These are phyloP conservation scores for Corydoras maculifer DNA, from an alignment of 2,113 vertebrate species.

Conservation along the genomic window DNA sequence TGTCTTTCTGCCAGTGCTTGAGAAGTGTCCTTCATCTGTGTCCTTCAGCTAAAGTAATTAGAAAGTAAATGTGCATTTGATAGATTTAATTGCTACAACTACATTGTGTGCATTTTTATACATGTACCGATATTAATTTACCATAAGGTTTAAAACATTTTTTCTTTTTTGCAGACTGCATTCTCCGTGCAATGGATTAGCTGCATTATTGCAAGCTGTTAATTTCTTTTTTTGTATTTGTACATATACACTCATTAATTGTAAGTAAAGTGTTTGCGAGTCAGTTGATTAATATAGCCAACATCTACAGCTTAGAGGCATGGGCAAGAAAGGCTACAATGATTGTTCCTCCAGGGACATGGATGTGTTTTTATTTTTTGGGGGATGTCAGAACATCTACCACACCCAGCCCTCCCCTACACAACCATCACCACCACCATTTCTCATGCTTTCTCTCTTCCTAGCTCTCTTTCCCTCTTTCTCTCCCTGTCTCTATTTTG, in stretches of 20 bases:
- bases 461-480: too few species aligned
- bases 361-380: constrained; percentile 41
- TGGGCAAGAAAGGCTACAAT: constrained; percentile 42
- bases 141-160: too few species aligned
- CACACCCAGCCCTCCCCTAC: constrained; percentile 10
- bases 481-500: too few species aligned
- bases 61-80: constrained; percentile 34
- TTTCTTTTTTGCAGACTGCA: neutral
- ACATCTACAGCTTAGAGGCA: constrained; percentile 30
- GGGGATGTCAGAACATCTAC: constrained; percentile 33
- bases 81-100: constrained; percentile 38
- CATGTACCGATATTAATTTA: too few species aligned
- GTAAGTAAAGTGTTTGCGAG: constrained; percentile 30
- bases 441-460: neutral
- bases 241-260: constrained; percentile 9
- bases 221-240: constrained; percentile 12
- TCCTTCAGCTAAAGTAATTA: constrained; percentile 37
- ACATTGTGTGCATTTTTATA: constrained; percentile 18
- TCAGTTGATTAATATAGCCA: constrained; percentile 45
- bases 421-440: constrained; percentile 9
- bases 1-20: too few species aligned
- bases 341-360: constrained; percentile 38
- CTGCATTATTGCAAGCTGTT: constrained; percentile 3
- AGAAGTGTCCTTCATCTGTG: constrained; percentile 26
- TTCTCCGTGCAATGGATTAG: neutral